A percentile compares a stretch with the other conserved stretches of the same genome.
These are phyloP conservation scores for Poeciliopsis occidentalis DNA, from an alignment of 2,113 vertebrate species.

Conservation along the genomic window DNA sequence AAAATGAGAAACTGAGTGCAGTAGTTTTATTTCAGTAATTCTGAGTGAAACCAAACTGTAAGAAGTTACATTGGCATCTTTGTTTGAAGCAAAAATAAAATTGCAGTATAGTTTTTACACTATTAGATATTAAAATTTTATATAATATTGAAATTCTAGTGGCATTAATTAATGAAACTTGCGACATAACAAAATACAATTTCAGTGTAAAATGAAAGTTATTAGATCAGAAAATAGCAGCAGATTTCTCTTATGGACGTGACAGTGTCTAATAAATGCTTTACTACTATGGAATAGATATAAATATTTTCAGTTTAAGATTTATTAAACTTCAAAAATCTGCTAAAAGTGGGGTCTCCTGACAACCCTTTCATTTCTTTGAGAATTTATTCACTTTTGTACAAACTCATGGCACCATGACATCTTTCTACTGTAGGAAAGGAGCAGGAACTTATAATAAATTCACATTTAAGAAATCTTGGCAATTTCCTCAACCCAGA, in stretches of 20 bases:
- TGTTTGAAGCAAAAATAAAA: not conserved
- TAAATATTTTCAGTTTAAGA: not conserved
- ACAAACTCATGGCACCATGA: not conserved
- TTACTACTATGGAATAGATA: not conserved
- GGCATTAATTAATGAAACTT: not conserved
- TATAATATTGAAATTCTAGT: no score
- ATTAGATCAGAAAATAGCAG: not conserved
- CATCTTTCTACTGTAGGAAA: not conserved
- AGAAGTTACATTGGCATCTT: not conserved
- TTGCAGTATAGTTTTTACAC: not conserved
- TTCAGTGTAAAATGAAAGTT: not conserved
- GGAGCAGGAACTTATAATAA: not conserved
- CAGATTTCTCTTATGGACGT: not conserved
- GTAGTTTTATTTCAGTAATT: not conserved
- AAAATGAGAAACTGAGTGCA: not conserved
- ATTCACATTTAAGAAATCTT: not conserved
- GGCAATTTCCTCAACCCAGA: not conserved
- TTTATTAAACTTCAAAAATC: not conserved
- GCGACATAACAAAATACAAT: not conserved
- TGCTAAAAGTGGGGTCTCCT: not conserved
- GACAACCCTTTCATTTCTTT: not conserved
- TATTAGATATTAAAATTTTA: no score
- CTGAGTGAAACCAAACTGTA: not conserved
- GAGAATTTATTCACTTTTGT: not conserved
- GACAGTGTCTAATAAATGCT: not conserved